Conservation (phyloP, 1,140 invertebrate genomes). For the Bombus superbus region DNA sequence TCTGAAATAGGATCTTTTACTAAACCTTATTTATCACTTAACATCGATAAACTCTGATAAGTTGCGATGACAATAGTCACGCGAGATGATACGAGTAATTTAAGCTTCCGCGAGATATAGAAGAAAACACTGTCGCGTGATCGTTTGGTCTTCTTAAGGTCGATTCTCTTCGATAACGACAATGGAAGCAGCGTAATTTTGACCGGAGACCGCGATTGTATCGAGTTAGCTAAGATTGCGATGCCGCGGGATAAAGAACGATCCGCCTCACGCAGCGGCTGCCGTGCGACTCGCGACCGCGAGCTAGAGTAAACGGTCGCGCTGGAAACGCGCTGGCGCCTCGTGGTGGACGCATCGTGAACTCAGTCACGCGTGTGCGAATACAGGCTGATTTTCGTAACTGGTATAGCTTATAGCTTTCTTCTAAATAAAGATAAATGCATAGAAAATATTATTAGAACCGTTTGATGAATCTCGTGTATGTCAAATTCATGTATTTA, state of each 20-base stretch:
- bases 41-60: background rate
- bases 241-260: background rate
- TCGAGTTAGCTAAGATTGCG: background rate
- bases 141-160: too few species aligned
- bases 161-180: background rate
- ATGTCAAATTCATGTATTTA: too few species aligned
- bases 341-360: slow-evolving; percentile 29
- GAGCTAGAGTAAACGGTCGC: slow-evolving; percentile 20
- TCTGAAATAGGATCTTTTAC: background rate
- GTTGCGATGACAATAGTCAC: background rate
- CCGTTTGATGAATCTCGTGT: too few species aligned
- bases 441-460: background rate
- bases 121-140: background rate
- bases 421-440: background rate
- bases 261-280: background rate
- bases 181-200: background rate
- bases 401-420: background rate
- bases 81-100: too few species aligned
- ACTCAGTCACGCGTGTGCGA: slow-evolving; percentile 30
- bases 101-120: background rate
- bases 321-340: slow-evolving; percentile 52
- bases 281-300: slow-evolving; percentile 28
- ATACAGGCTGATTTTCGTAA: slow-evolving; percentile 22
- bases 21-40: background rate
- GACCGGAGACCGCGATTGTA: background rate